Evolutionary conservation across 2,888 invertebrate species (phyloP).

Genomic region (Erebia epiphron): DNA sequence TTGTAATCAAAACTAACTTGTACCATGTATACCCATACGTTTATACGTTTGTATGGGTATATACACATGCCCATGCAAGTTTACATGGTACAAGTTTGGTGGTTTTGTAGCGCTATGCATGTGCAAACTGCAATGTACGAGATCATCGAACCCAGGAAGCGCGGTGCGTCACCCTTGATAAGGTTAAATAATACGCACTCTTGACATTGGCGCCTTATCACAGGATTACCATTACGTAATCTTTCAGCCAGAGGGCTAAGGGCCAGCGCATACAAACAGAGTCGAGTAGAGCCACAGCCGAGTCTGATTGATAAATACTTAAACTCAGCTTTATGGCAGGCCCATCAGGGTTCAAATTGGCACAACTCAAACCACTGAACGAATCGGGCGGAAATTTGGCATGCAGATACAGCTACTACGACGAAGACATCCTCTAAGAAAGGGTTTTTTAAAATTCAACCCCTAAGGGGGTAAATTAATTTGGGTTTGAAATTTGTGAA

Average conservation of each 20-base stretch:
- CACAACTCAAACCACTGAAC: no score
- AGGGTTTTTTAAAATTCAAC: no score
- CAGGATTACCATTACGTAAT: constrained; percentile 49
- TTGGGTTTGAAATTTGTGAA: no score
- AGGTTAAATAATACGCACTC: constrained; percentile 23
- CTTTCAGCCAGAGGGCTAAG: constrained; percentile 43
- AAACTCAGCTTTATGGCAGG: no score
- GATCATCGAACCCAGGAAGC: constrained; percentile 30
- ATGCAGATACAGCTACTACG: no score
- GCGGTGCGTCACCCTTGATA: constrained; percentile 36
- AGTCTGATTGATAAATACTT: neutral
- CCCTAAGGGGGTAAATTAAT: no score
- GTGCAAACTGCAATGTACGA: neutral
- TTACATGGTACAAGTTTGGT: neutral
- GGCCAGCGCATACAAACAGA: neutral
- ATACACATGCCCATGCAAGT: no score
- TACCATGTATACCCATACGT: no score
- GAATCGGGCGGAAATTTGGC: no score
- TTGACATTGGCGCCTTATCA: constrained; percentile 30
- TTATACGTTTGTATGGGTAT: no score
- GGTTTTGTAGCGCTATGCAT: neutral
- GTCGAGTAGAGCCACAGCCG: neutral
- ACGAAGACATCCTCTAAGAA: no score
- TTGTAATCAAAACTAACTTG: neutral
- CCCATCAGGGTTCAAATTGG: no score